Conservation (phyloP, 1,140 invertebrate species). For the Oncopeltus fasciatus region DNA sequence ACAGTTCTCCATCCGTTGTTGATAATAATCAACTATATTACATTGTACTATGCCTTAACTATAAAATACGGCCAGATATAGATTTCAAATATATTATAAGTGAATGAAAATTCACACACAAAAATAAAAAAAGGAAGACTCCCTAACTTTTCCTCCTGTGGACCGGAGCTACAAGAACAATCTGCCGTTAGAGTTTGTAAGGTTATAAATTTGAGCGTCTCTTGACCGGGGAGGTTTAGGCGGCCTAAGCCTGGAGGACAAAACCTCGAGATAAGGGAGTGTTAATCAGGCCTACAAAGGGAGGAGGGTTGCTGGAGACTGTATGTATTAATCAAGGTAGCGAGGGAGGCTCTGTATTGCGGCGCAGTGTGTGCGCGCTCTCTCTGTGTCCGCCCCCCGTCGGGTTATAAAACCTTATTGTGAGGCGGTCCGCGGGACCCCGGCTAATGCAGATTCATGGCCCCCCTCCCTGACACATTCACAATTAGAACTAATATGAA, state of each 20-base stretch:
- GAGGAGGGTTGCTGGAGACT: neutral
- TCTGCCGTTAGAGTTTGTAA: too few relatives aligned
- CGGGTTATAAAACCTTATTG: neutral
- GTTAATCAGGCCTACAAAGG: neutral
- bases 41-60: too few relatives aligned
- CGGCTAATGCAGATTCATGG: neutral
- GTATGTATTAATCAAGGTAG: neutral
- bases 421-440: neutral
- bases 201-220: neutral
- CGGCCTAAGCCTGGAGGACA: neutral
- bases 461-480: neutral
- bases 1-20: too few relatives aligned
- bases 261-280: neutral
- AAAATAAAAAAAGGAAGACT: too few relatives aligned
- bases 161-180: too few relatives aligned
- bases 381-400: neutral
- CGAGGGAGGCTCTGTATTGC: too few relatives aligned
- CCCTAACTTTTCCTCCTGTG: too few relatives aligned
- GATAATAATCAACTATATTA: too few relatives aligned
- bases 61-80: too few relatives aligned
- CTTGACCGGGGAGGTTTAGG: neutral
- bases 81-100: too few relatives aligned
- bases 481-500: neutral
- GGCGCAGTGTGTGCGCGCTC: neutral
- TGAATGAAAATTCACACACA: too few relatives aligned